Evolutionary conservation across 2,113 vertebrate genomes (phyloP).

Genomic region (Calyptommatus sinebrachiatus): DNA sequence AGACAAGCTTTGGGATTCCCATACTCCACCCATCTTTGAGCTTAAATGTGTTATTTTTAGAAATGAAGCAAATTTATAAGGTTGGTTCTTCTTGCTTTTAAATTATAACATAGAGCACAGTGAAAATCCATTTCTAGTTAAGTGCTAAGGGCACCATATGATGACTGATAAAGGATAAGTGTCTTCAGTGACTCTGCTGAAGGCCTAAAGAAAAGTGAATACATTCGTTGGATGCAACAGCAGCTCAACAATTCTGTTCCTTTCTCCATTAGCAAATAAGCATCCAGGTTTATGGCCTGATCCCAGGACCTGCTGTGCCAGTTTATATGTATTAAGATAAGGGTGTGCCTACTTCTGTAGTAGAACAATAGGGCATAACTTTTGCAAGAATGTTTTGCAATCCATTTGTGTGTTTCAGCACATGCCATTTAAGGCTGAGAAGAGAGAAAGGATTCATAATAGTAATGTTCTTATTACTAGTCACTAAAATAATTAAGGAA

Average conservation of each 20-base stretch:
- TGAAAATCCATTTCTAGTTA: constrained; percentile 14
- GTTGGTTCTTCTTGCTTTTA: constrained; percentile 47
- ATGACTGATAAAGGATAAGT: constrained; percentile 21
- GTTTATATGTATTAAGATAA: constrained; percentile 15
- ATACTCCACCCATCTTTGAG: constrained; percentile 16
- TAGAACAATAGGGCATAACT: neutral
- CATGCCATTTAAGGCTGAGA: neutral
- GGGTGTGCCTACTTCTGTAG: constrained; percentile 5
- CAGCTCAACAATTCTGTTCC: constrained; percentile 15
- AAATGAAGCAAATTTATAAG: constrained; percentile 32
- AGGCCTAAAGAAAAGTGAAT: constrained; percentile 15
- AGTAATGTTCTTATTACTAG: neutral
- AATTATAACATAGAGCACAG: constrained; percentile 8
- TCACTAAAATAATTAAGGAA: neutral
- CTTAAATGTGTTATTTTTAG: constrained; percentile 52
- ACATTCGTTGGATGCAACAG: constrained; percentile 22
- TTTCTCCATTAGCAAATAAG: constrained; percentile 36
- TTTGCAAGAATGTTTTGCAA: constrained; percentile 13
- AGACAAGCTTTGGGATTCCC: constrained; percentile 49
- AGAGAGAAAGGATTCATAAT: neutral
- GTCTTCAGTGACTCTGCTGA: constrained; percentile 36
- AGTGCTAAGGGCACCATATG: constrained; percentile 24
- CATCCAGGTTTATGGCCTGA: constrained; percentile 11
- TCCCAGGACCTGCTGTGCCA: constrained; percentile 15
- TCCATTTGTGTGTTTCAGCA: neutral